Evolutionary conservation across 2,888 invertebrate species (phyloP), one percentile per base, ranked within the genome.

Genomic region (Lithophane leautieri): DNA sequence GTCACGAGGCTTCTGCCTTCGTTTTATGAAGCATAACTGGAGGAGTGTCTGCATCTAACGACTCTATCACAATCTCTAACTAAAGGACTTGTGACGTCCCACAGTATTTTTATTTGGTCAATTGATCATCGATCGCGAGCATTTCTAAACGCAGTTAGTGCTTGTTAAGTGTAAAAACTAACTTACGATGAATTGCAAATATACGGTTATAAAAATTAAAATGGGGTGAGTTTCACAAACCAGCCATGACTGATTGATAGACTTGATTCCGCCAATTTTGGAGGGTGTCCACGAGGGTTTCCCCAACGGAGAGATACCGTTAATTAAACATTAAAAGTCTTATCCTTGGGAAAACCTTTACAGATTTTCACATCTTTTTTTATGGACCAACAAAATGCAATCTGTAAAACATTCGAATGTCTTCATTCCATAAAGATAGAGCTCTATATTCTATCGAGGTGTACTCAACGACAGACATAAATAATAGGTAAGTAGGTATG

Each of bases 111-210:
- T 77, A 77, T 79, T 72, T 56, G 50, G 9, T 63, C 25, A 63
- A 22, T 71, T 71, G 40, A 56, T 72, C 42, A 79, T 70, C 14
- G 14, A 34, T 62, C n/a, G 11, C 42, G 50, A 56, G 14, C 14
- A 50, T 79, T 72, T 77, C 3, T 70, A 19, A 16, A 78, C 25
- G 8, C 19, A 61, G n/a, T 54, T 78, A 54, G 56, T 63, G 34
- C 16, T 42, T 44, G 56, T 44, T 52, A 80, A 80, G 34, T 73
- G 56, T 52, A 73, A 71, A 73, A 52, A 44, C 11, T 11, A 73
- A 73, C 62, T 22, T 28, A 11, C n/a, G 42, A 34, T n/a, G 56
- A 72, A 62, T 56, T 50, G 11, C 40, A 40, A 62, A 79, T 34
- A 14, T 50, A 47, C 2, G 16, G 11, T 34, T 28, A 61, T 47